A percentile compares a stretch with the other conserved stretches of the same genome.
These are phyloP conservation scores for Zaprionus kolodkinae DNA, from an alignment of 1,140 invertebrate species.

Conservation along the genomic window DNA sequence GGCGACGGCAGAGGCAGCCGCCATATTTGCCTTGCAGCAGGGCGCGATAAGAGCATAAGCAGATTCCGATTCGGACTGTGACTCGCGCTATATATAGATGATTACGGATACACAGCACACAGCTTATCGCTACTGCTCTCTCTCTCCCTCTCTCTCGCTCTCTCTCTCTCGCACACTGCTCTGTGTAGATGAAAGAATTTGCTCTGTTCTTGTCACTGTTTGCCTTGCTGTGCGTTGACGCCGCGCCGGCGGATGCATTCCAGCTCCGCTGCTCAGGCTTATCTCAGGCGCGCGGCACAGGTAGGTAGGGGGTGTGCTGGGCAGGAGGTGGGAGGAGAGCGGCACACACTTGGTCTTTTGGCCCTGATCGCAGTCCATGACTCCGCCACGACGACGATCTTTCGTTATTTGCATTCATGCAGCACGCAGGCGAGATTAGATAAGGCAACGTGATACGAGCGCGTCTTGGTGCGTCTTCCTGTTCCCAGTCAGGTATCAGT, in stretches of 20 bases:
- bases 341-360: conserved; percentile 5
- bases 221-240: conserved; percentile 53
- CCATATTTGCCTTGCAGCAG: conserved; percentile 56
- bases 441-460: conserved; percentile 58
- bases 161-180: not conserved
- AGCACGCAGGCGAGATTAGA: conserved; percentile 72
- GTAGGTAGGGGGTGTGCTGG: not conserved
- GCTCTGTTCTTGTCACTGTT: conserved; percentile 78
- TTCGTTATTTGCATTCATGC: conserved; percentile 78
- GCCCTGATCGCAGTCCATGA: conserved; percentile 24
- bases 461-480: conserved; percentile 67
- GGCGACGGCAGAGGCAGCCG: conserved; percentile 42
- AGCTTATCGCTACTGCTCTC: conserved; percentile 49
- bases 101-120: conserved; percentile 25
- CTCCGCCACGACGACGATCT: conserved; percentile 57
- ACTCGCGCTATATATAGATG: conserved; percentile 40
- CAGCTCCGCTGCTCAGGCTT: conserved; percentile 39
- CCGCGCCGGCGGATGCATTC: conserved; percentile 70
- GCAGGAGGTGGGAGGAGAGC: not conserved
- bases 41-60: conserved; percentile 64
- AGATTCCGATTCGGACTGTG: conserved; percentile 68
- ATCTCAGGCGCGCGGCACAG: conserved; percentile 25
- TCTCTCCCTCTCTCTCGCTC: conserved; percentile 41
- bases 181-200: conserved; percentile 74
- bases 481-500: conserved; percentile 59